Evolutionary conservation across 2,888 invertebrate genomes (phyloP), one percentile per base, ranked within the genome.

Genomic region (Hydroisotoma schaefferi): DNA sequence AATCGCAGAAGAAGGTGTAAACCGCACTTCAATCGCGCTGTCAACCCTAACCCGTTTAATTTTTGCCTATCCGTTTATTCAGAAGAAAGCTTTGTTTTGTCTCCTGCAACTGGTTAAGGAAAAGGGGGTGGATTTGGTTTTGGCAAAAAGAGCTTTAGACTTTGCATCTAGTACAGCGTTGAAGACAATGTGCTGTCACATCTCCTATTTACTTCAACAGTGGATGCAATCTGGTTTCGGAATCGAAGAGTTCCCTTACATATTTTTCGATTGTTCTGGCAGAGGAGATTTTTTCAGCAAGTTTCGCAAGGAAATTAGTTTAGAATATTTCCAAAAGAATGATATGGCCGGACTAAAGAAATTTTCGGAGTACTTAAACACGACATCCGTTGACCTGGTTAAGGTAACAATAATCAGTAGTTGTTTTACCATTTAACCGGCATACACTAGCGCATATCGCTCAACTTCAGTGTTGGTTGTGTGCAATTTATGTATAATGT

Each of bases 11-110:
- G 86, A 87, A 76, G 77, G 77, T 1, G 76, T 78, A 0, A 84
- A 83, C 63, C 78, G 84, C 73, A 81, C 82, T 1, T 76, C 81
- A 0, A 82, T 83, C 40, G 80, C 83, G 6, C 76, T 86, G 20
- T 82, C 85, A 51, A 79, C 80, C 28, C 79, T 83, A 63, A 77
- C 80, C 18, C 77, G 81, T 12, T 73, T 86, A 3, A 80, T 83
- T 26, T 78, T 80, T 37, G 76, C 78, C 2, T 83, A 80, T 69
- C 79, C 79, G 33, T 76, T 77, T 4, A 78, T 81, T 69, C 77
- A 82, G 43, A 81, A 81, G 65, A 79, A 78, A 68, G 80, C 83
- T 44, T 73, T 87, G 2, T 78, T 80, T 55, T 75, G 78, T 37
- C 74, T 86, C 20, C 74, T 86, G 18, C 75, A 79, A 73, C 74